Evolutionary conservation across 2,113 vertebrate species (phyloP).

Genomic region (Tylochromis polylepis): DNA sequence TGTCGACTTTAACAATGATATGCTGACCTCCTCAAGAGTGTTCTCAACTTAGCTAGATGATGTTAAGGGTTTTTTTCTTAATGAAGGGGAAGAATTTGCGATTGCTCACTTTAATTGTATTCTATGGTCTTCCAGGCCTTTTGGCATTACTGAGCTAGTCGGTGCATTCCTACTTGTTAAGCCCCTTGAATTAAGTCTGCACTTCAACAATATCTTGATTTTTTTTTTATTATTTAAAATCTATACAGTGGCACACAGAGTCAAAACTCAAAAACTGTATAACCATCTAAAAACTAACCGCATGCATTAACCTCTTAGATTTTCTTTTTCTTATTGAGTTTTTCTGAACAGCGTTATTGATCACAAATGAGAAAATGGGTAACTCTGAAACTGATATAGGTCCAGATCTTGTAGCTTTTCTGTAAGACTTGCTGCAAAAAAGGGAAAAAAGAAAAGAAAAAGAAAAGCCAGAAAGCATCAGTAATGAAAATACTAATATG

Average conservation of each 20-base stretch:
- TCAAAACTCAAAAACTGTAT: not conserved
- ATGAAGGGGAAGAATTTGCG: not conserved
- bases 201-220: not conserved
- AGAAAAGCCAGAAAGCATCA: conserved; percentile 1
- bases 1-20: too few species aligned
- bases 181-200: not conserved
- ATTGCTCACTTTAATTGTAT: not conserved
- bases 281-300: not conserved
- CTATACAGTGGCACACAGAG: not conserved
- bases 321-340: not conserved
- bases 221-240: not conserved
- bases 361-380: not conserved
- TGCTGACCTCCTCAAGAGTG: too few species aligned
- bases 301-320: not conserved
- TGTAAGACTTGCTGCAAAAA: not conserved
- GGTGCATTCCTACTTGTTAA: not conserved
- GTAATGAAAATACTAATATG: conserved; percentile 19
- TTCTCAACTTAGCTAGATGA: too few species aligned
- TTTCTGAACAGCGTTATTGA: not conserved
- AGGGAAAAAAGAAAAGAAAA: not conserved
- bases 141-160: not conserved
- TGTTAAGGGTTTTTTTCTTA: not conserved
- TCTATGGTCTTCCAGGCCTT: not conserved
- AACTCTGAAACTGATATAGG: not conserved
- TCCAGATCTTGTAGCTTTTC: not conserved